phyloP scores from a whole-genome alignment of 2,888 invertebrate species.

The Nymphalis c-album region DNA sequence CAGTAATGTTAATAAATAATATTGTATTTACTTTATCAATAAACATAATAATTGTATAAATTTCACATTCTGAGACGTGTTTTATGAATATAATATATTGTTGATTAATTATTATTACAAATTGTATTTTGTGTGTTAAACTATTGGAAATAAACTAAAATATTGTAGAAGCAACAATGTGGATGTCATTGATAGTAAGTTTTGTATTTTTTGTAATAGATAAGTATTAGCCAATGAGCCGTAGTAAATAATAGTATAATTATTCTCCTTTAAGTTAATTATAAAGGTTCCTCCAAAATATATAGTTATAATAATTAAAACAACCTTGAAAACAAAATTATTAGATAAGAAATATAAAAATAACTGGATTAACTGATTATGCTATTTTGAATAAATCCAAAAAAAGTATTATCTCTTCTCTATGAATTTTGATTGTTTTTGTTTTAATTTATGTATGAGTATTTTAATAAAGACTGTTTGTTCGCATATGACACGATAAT shows the following conservation, averaged over 20 bases:
- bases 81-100: conserved; percentile 7
- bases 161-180: conserved; percentile 5
- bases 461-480: conserved; percentile 27
- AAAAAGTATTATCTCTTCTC: too few species aligned
- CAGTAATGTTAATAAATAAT: conserved; percentile 14
- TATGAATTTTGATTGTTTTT: too few species aligned
- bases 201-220: conserved; percentile 43
- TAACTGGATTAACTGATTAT: too few species aligned
- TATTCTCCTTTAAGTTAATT: conserved; percentile 8
- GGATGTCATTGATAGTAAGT: conserved; percentile 25
- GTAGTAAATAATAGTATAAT: conserved; percentile 1
- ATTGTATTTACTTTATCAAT: conserved; percentile 4
- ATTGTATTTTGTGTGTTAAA: conserved; percentile 14
- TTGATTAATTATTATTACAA: conserved; percentile 9
- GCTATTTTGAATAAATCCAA: too few species aligned
- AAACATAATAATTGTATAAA: not conserved
- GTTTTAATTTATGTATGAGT: not conserved
- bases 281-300: conserved; percentile 10
- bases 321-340: not conserved
- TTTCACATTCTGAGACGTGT: conserved; percentile 12
- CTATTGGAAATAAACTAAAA: conserved; percentile 9
- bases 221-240: conserved; percentile 15
- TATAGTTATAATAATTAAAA: not conserved
- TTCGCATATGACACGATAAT: conserved; percentile 21
- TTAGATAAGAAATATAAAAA: not conserved